These are phyloP conservation scores for Exaiptasia diaphana DNA, from an alignment of 64 coral and sea anemone genomes.

Conservation along the genomic window DNA sequence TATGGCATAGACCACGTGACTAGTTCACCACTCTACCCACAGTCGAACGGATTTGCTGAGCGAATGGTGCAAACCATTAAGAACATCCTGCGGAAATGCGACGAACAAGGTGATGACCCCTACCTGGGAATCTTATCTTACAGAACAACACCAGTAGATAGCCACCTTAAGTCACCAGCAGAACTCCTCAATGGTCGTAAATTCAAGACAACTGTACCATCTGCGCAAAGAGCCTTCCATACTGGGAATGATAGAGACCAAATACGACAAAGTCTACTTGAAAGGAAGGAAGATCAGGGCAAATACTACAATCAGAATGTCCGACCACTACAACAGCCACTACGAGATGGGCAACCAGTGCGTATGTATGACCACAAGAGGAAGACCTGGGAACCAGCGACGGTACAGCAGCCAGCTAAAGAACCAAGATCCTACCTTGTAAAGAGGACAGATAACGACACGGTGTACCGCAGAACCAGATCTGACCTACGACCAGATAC, in stretches of 20 bases:
- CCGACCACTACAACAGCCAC: not conserved
- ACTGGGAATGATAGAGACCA: not conserved
- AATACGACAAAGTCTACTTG: not conserved
- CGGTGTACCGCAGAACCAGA: not conserved
- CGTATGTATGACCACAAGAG: not conserved
- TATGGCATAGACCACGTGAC: no score
- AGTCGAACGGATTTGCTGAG: constrained; percentile 47
- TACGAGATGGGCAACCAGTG: not conserved
- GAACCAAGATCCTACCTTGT: not conserved
- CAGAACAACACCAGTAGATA: constrained; percentile 30
- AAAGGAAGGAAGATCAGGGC: not conserved
- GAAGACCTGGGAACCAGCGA: not conserved
- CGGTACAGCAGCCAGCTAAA: not conserved
- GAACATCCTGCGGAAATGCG: constrained; percentile 15
- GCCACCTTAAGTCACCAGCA: constrained; percentile 10
- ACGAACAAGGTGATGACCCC: constrained; percentile 11
- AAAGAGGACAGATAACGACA: not conserved
- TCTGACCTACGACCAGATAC: not conserved
- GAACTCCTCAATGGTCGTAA: not conserved
- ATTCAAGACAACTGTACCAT: not conserved
- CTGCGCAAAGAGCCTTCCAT: not conserved
- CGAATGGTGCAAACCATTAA: constrained; percentile 15
- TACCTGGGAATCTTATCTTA: constrained; percentile 12
- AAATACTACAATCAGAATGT: not conserved
- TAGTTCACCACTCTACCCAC: constrained; percentile 42